Evolutionary conservation across 2,888 invertebrate species (phyloP), one percentile per base, ranked within the genome.

Genomic region (Plemyria rubiginata): DNA sequence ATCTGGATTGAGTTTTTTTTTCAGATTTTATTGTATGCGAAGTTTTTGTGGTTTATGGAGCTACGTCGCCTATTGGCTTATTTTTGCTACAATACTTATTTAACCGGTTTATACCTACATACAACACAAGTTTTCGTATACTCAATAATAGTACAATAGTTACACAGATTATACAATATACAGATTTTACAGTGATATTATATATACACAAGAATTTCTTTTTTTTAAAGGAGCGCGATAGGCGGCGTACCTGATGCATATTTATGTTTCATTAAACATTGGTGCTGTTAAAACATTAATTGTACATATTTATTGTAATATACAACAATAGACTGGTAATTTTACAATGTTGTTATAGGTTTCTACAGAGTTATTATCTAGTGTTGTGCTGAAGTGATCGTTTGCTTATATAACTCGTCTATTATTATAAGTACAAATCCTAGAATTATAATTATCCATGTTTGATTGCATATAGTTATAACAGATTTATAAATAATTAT

Each of bases 291-390:
- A 84, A 88, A 82, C 80, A 87, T 88, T 88, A 88, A 85, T 90
- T 92, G 90, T 92, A 92, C 87, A 92, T 92, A 92, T 88, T 88
- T 90, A 91, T 89, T 90, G 84, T 89, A 92, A 88, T 90, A 89
- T 90, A 89, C 79, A 76, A 85, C 91, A 92, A 92, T 92, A 92
- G 92, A 90, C 92, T 90, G 92, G 92, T 91, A 90, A 86, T 84
- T 88, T 90, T 90, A 90, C 85, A 88, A 73, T 87, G 90, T 91
- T 92, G 85, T 91, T 91, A n/a, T n/a, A 91, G 91, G 88, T 90
- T 91, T 89, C 90, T 90, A 91, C 90, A 90, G 85, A 90, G 85
- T 82, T 90, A 87, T 87, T 77, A 66, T 59, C 78, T 78, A 86
- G 82, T 80, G 78, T 75, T 82, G 83, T 73, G 76, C 73, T 68